A percentile compares a stretch with the other conserved stretches of the same genome.
phyloP scores from a whole-genome alignment of 2,888 invertebrate species.

The Aphrophora alni region DNA sequence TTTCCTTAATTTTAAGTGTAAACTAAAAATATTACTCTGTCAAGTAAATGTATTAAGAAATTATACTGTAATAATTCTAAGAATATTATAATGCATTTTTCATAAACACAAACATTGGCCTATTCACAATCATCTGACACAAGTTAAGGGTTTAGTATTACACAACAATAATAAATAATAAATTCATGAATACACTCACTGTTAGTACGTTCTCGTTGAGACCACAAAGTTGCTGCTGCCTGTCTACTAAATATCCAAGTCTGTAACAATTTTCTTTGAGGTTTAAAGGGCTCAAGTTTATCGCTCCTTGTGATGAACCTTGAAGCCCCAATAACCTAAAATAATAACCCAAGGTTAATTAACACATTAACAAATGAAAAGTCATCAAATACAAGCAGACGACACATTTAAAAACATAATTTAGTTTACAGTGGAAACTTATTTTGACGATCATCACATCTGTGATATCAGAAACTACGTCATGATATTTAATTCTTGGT shows the following conservation, averaged over 20 bases:
- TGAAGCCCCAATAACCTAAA: constrained; percentile 61
- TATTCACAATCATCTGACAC: too few relatives aligned
- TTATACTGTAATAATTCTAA: too few relatives aligned
- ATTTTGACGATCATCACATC: neutral
- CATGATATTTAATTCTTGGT: too few relatives aligned
- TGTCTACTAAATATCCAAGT: constrained; percentile 71
- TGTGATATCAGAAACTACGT: too few relatives aligned
- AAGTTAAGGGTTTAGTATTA: too few relatives aligned
- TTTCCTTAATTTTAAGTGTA: too few relatives aligned
- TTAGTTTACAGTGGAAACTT: neutral
- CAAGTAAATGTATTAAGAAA: too few relatives aligned
- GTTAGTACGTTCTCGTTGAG: constrained; percentile 74
- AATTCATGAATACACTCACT: too few relatives aligned
- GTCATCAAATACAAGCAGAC: neutral
- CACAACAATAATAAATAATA: too few relatives aligned
- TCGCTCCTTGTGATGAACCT: constrained; percentile 43
- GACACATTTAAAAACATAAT: neutral
- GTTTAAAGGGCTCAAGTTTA: constrained; percentile 54
- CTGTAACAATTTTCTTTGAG: constrained; percentile 74
- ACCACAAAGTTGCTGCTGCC: constrained; percentile 77
- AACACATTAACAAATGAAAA: neutral
- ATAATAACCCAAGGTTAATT: neutral
- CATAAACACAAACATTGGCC: too few relatives aligned
- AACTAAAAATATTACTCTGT: too few relatives aligned
- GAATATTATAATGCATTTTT: too few relatives aligned